A percentile compares a stretch with the other conserved stretches of the same genome.
These are phyloP conservation scores for Pristiophorus japonicus DNA, from an alignment of 2,113 vertebrate species.

Conservation along the genomic window DNA sequence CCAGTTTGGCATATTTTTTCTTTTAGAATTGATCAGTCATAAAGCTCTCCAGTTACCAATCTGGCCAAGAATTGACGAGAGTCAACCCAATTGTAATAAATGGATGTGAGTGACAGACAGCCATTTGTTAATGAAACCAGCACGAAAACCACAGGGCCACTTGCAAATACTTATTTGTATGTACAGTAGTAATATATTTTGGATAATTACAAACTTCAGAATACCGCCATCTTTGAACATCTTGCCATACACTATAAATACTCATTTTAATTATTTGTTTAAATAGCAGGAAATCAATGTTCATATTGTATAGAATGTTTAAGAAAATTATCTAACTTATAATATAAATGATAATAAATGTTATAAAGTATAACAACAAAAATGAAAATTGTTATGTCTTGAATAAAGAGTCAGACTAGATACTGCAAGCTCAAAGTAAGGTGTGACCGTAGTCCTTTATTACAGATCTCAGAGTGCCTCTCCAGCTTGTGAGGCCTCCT, in stretches of 20 bases:
- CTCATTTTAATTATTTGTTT: background rate
- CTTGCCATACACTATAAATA: background rate
- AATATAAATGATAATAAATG: background rate
- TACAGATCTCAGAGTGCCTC: too few species aligned
- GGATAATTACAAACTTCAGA: background rate
- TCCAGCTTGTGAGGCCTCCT: too few species aligned
- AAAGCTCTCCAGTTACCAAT: background rate
- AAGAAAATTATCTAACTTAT: background rate
- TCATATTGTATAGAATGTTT: background rate
- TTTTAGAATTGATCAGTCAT: background rate
- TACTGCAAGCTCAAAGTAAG: too few species aligned
- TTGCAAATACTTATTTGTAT: background rate
- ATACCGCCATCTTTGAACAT: background rate
- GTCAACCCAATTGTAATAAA: background rate
- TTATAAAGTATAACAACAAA: background rate
- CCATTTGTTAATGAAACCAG: background rate
- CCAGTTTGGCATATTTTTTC: background rate
- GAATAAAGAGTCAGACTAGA: too few species aligned
- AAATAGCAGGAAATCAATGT: background rate
- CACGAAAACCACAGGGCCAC: background rate
- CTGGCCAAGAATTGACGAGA: background rate
- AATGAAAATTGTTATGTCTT: too few species aligned
- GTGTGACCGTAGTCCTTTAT: too few species aligned
- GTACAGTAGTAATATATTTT: background rate
- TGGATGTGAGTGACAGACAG: background rate